Evolutionary conservation across 2,888 invertebrate species (phyloP), one percentile per base, ranked within the genome.

Genomic region (Acanthosoma haemorrhoidale): DNA sequence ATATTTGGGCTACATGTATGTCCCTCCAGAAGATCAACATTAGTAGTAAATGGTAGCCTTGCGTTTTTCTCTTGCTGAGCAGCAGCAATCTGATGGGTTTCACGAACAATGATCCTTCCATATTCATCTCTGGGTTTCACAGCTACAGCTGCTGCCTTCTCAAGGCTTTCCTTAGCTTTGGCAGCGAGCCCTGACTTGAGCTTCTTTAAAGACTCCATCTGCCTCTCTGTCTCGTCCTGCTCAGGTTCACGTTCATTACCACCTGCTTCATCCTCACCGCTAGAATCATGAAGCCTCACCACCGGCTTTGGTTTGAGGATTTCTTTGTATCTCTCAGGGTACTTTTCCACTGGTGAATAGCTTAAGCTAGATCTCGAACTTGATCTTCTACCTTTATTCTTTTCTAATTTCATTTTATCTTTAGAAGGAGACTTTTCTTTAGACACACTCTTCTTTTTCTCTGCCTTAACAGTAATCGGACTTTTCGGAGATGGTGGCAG

Each of bases 41-140:
- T 34, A n/a, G 67, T 67, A 34, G 9, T 67, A 36, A 67, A 67
- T 29, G 67, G 67, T 72, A 97, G 83, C 70, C 90, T 88, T 2
- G 92, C 92, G 84, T 97, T 97, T 82, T 96, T 96, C 81, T 94
- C 92, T 78, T 93, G 92, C 80, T 96, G 96, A 25, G 96, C 96
- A 80, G 94, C 94, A 1, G 97, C 96, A 74, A 95, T 88, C 81
- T 96, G 94, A 83, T 98, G 97, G 59, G 95, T 96, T 80, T 96
- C 96, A 73, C 92, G 92, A 73, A 94, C 94, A 82, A 94, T 94
- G 83, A 21, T n/a, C n/a, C n/a, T n/a, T n/a, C n/a, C n/a, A n/a
- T n/a, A n/a, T n/a, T n/a, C n/a, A n/a, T n/a, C n/a, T n/a, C n/a
- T n/a, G n/a, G 72, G 25, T 16, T 63, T 63, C 38, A 60, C 63